Evolutionary conservation across 2,797 vertebrate genomes (phyloP), one percentile per base, ranked within the genome.

Genomic region (Cirrhinus mrigala): DNA sequence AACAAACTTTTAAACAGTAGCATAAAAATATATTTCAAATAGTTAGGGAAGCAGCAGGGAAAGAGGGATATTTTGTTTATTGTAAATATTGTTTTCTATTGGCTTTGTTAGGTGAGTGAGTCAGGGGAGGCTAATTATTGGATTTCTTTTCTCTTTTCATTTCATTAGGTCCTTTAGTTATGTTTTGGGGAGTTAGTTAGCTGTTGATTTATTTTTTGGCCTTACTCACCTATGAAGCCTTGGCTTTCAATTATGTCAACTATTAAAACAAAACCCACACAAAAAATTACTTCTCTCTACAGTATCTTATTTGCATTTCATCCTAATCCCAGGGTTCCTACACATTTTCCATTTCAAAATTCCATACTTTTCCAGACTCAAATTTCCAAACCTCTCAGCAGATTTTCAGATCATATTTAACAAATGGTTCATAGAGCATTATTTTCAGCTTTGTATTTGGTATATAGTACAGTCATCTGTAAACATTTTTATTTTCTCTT

Each of bases 201-300:
- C 58, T 8, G 60, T 7, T 62, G 56, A 22, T 60, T 82, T 37
- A 33, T 33, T 77, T 64, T 77, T 64, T 40, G 46, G 9, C 29
- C 52, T 70, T 50, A 85, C 81, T 83, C 29, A 83, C 83, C 76
- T 8, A 69, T 37, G 40, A 79, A 71, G 48, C 22, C 24, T 71
- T 50, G 40, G 14, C 40, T 79, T 70, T 24, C 75, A 48, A 62
- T 66, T 79, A 84, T 37, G 40, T 52, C 75, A 15, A 79, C 82
- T 83, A 77, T 77, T 27, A 24, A 75, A 52, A 20, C 33, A 40
- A 24, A 14, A 46, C 11, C 24, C 12, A 7, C 14, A 20, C 22
- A 74, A 60, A 60, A 70, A 37, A 64, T 33, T 8, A 64, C 52
- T 82, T 44, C 60, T 79, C 16, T 12, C 40, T 22, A 22, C 9